Conservation (phyloP, 2,888 invertebrate species). For the Lumbricus terrestris region DNA sequence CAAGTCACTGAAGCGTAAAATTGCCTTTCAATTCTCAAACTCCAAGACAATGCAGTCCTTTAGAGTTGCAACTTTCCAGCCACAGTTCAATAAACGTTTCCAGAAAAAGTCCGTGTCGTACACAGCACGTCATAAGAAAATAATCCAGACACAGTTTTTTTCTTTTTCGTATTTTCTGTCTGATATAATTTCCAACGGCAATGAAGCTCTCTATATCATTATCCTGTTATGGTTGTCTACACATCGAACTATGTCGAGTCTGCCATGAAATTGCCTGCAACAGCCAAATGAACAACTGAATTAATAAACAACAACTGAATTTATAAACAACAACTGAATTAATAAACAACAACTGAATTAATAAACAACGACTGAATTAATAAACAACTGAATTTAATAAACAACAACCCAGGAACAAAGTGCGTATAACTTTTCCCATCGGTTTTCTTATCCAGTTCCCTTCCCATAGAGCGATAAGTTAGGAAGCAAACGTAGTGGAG, state of each 20-base stretch:
- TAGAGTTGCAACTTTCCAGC: background rate
- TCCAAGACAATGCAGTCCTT: background rate
- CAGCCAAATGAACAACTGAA: background rate
- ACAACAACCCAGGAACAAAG: too few species aligned
- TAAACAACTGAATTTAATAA: too few species aligned
- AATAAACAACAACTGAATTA: background rate
- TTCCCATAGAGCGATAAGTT: too few species aligned
- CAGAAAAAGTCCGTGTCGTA: background rate
- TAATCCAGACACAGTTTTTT: background rate
- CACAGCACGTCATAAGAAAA: background rate
- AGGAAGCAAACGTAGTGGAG: too few species aligned
- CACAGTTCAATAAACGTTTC: background rate
- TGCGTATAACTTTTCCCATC: background rate
- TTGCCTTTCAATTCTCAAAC: background rate
- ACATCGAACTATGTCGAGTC: background rate
- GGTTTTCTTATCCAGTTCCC: background rate
- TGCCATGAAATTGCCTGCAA: conserved; percentile 12
- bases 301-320: background rate
- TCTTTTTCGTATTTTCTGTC: background rate
- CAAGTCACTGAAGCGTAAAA: background rate
- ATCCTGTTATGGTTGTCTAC: background rate
- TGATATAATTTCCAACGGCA: background rate
- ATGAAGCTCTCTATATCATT: background rate
- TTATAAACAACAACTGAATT: too few species aligned
- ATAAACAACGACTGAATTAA: too few species aligned